Conservation (phyloP, 2,888 invertebrate genomes). For the Penaeus monodon region DNA sequence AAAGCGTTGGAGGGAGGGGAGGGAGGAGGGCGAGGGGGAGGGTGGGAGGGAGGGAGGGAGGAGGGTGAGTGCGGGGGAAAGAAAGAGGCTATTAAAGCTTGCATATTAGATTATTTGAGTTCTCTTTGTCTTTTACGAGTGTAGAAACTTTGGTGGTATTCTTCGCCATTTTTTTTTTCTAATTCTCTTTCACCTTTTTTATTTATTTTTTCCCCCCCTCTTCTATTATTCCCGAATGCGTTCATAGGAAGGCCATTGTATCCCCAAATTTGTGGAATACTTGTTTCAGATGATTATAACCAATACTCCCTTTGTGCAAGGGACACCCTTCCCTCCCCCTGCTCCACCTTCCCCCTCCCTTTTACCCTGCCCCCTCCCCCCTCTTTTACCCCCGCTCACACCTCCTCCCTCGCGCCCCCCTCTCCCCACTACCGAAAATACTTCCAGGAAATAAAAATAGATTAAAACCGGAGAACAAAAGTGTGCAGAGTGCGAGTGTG, state of each 20-base stretch:
- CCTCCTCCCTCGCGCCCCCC: no score
- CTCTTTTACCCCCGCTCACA: no score
- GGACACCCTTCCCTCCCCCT: no score
- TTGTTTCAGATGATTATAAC: conserved; percentile 15
- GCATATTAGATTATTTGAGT: conserved; percentile 30
- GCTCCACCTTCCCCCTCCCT: no score
- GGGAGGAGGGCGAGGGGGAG: no score
- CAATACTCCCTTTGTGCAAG: not conserved
- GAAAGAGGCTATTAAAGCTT: conserved; percentile 39
- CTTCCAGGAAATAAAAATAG: conserved; percentile 10
- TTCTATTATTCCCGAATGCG: conserved; percentile 6
- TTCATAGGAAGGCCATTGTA: conserved; percentile 12
- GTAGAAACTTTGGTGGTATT: conserved; percentile 34
- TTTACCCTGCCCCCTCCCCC: not conserved
- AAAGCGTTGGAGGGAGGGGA: no score
- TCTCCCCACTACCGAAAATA: no score
- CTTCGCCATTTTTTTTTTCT: not conserved
- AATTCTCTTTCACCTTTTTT: not conserved
- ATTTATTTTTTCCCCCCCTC: not conserved
- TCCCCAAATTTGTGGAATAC: conserved; percentile 8
- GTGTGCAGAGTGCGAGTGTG: not conserved
- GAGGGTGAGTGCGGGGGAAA: no score
- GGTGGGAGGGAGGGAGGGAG: no score
- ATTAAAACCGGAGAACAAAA: conserved; percentile 1
- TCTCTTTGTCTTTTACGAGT: conserved; percentile 43